A percentile compares a stretch with the other conserved stretches of the same genome.
These are phyloP conservation scores for Phyllotreta cruciferae DNA, from an alignment of 2,888 invertebrate species.

Conservation along the genomic window DNA sequence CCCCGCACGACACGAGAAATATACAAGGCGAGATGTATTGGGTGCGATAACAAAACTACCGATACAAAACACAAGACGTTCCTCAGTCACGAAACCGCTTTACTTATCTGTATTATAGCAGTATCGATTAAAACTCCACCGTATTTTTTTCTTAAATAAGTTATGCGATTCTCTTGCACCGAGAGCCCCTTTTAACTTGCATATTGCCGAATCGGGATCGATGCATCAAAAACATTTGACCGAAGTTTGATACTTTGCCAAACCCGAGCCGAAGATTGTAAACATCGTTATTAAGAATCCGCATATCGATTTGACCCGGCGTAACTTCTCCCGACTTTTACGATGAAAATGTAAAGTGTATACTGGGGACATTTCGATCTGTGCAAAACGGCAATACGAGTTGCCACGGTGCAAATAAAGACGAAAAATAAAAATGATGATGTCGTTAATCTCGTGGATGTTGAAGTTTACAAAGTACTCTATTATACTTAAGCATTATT, in stretches of 20 bases:
- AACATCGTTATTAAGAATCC: constrained; percentile 16
- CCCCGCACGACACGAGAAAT: too few species aligned
- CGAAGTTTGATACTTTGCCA: constrained; percentile 18
- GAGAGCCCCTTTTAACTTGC: constrained; percentile 5
- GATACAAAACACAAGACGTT: too few species aligned
- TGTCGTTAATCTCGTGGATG: too few species aligned
- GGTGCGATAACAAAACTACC: too few species aligned
- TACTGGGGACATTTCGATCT: not conserved
- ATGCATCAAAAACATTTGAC: constrained; percentile 16
- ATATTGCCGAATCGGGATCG: constrained; percentile 7
- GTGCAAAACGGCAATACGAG: not conserved
- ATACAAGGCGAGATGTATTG: too few species aligned
- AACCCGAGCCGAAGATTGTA: constrained; percentile 18
- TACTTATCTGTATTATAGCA: too few species aligned
- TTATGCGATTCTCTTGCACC: too few species aligned
- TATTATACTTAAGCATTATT: too few species aligned
- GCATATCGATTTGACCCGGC: constrained; percentile 13
- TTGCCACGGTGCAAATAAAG: not conserved
- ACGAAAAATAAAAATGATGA: not conserved
- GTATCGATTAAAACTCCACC: too few species aligned
- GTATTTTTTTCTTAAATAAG: too few species aligned
- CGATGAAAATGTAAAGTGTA: not conserved
- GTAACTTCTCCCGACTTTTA: constrained; percentile 6
- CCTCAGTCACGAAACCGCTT: too few species aligned
- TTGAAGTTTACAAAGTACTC: too few species aligned